Percentiles rank a stretch among this genome's conserved stretches.
Conservation (phyloP, 2,113 vertebrate species). For the Falco punctatus region DNA sequence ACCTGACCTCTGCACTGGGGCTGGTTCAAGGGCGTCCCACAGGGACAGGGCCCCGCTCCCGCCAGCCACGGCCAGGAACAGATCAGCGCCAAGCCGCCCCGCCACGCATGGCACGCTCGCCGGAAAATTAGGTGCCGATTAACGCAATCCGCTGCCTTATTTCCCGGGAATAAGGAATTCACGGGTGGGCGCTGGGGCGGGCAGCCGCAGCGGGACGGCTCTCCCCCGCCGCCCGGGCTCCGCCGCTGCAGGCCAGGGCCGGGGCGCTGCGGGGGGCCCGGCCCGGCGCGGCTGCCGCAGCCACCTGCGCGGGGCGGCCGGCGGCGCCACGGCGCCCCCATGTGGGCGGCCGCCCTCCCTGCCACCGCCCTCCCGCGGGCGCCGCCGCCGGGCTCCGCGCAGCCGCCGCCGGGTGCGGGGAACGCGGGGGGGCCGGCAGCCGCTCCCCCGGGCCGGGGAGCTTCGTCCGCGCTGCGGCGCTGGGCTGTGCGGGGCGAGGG, state of each 20-base stretch:
- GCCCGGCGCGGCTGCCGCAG: background rate
- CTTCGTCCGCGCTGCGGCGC: rapidly evolving
- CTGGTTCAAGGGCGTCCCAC: constrained; percentile 62
- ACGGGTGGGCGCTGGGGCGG: background rate
- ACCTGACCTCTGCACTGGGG: constrained; percentile 79
- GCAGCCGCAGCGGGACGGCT: background rate
- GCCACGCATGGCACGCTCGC: constrained; percentile 2
- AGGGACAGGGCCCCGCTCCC: too few relatives aligned
- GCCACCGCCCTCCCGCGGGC: background rate
- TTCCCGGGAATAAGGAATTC: background rate
- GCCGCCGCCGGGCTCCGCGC: background rate
- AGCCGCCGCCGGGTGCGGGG: background rate
- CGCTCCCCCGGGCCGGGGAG: rapidly evolving
- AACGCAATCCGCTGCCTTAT: background rate
- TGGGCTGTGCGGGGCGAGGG: background rate
- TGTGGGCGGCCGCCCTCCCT: background rate
- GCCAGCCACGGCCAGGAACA: too few relatives aligned
- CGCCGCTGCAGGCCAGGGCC: background rate
- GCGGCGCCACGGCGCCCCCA: background rate
- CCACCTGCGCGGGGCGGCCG: background rate
- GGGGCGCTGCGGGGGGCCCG: too few relatives aligned
- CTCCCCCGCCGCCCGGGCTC: too few relatives aligned
- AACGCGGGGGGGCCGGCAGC: background rate
- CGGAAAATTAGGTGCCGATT: constrained; percentile 38
- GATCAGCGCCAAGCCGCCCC: constrained; percentile 59